These are phyloP conservation scores for Saxicola maurus DNA, from an alignment of 2,797 vertebrate genomes.

Conservation along the genomic window DNA sequence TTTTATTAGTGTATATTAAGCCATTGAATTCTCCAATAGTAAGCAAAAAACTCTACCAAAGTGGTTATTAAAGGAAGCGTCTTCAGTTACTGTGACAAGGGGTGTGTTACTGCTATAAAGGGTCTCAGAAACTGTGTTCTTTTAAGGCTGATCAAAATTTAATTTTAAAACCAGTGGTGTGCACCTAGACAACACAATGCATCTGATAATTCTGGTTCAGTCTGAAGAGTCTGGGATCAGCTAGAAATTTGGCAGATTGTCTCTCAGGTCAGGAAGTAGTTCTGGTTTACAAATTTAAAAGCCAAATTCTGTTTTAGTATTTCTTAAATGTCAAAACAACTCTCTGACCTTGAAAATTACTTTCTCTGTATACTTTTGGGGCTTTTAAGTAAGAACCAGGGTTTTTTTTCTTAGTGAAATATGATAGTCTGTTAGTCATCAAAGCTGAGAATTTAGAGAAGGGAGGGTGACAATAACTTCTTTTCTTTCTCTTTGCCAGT, in stretches of 20 bases:
- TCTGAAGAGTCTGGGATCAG: slow-evolving; percentile 64
- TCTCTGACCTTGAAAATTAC: slow-evolving; percentile 12
- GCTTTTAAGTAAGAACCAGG: neutral
- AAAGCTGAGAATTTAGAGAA: neutral
- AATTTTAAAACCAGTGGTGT: slow-evolving; percentile 25
- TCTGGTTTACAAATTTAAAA: slow-evolving; percentile 69
- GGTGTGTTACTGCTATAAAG: slow-evolving; percentile 14
- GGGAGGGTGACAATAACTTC: neutral
- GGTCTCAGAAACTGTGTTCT: slow-evolving; percentile 19
- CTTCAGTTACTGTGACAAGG: slow-evolving; percentile 36
- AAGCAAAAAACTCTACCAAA: slow-evolving; percentile 47
- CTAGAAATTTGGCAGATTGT: slow-evolving; percentile 62
- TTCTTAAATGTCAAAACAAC: slow-evolving; percentile 46
- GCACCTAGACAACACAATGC: neutral
- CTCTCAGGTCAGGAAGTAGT: slow-evolving; percentile 64
- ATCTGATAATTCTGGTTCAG: slow-evolving; percentile 58
- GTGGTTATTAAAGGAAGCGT: slow-evolving; percentile 28
- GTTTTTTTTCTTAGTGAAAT: neutral
- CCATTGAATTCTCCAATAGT: slow-evolving; percentile 47
- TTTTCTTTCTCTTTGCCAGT: neutral
- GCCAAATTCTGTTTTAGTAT: slow-evolving; percentile 62
- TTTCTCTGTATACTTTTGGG: slow-evolving; percentile 17
- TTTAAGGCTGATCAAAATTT: slow-evolving; percentile 59
- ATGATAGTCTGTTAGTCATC: slow-evolving; percentile 10
- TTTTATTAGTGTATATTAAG: slow-evolving; percentile 57